phyloP scores from a whole-genome alignment of 2,113 vertebrate genomes.

The Myiozetetes cayanensis region DNA sequence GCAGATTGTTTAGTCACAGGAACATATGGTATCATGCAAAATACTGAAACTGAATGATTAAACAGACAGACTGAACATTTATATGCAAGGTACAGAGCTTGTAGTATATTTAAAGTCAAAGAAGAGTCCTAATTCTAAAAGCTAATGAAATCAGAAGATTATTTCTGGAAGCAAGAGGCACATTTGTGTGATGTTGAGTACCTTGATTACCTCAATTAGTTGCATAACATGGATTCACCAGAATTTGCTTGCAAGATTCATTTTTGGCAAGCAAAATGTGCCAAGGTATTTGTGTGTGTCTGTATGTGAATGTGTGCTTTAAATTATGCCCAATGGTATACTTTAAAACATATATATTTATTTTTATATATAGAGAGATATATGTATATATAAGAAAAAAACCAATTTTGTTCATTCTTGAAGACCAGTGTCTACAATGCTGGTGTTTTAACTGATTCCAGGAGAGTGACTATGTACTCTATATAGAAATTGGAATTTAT shows the following conservation, averaged over 20 bases:
- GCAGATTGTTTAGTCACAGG: conserved; percentile 57
- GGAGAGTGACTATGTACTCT: background rate
- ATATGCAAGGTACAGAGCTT: conserved; percentile 38
- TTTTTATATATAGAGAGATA: no score
- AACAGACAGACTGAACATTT: conserved; percentile 62
- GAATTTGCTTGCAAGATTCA: background rate
- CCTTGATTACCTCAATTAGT: conserved; percentile 53
- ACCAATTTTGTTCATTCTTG: background rate
- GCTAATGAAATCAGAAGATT: conserved; percentile 65
- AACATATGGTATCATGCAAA: conserved; percentile 69
- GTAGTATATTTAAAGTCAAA: conserved; percentile 60
- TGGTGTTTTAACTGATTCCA: background rate
- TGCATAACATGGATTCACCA: background rate
- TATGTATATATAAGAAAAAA: background rate
- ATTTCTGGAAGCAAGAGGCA: conserved; percentile 39
- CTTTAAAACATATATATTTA: background rate
- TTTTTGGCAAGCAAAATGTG: background rate
- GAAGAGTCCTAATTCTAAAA: conserved; percentile 56
- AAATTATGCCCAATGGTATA: background rate
- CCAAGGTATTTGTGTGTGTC: background rate
- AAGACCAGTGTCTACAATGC: background rate
- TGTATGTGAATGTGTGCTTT: background rate
- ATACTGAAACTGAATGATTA: conserved; percentile 64
- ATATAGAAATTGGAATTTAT: background rate
- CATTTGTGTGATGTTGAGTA: conserved; percentile 18